Evolutionary conservation across 1,140 invertebrate species (phyloP), one percentile per base, ranked within the genome.

Genomic region (Musca vetustissima): DNA sequence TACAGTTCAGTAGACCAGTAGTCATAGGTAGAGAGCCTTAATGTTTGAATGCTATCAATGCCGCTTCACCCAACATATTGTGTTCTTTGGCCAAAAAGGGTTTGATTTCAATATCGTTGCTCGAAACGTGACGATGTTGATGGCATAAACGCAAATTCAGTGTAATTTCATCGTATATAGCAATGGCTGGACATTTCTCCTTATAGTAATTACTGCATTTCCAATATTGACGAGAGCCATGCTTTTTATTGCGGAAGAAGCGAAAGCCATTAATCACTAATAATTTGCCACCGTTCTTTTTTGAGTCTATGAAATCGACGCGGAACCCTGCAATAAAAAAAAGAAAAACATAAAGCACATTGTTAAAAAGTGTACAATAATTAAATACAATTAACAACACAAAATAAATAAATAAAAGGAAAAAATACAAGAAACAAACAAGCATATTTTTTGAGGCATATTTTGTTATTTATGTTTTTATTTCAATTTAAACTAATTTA

Each of bases 141-240:
- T 83, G 81, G 43, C 78, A 81, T 7, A 81, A 52, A 8, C 78
- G 69, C 48, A 82, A 49, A n/a, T 78, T 80, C 0, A 78, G 52
- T 8, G 78, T 75, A 0, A 70, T 75, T 28, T 83, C 81, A 64
- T 83, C 79, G 24, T 81, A 78, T 17, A 83, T 81, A 1, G 79
- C 81, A 32, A 83, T 82, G 48, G 81, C 79, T 15, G 81, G 81
- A 59, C 81, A 83, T 14, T 81, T 81, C 14, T 80, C 76, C 49
- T 75, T 75, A 36, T 83, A 83, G 70, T 83, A 83, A 64, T 82
- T 78, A 11, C 81, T 78, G 52, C 81, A 83, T 64, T 83, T 83
- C 81, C 81, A 83, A 64, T 83, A 83, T 64, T 83, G 81, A 53
- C 78, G 68, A 4, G 77, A 73, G 0, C 79, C 80, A 13, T 81